Conservation (phyloP, 2,888 invertebrate genomes). For the Frankliniella fusca region DNA sequence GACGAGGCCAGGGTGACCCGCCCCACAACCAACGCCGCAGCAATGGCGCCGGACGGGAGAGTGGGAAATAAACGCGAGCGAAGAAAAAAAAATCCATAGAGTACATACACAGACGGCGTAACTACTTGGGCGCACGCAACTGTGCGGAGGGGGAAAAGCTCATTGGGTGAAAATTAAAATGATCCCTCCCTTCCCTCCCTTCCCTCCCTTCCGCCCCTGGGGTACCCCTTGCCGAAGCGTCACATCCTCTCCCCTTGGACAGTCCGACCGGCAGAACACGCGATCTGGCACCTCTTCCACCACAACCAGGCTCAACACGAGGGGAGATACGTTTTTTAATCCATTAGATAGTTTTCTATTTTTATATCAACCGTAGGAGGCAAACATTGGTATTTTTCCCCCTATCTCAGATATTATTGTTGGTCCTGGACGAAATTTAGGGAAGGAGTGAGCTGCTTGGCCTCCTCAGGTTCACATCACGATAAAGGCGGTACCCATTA, state of each 20-base stretch:
- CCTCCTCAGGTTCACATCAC: no score
- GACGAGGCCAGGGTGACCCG: no score
- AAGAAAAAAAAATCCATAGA: slow-evolving; percentile 19
- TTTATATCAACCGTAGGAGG: no score
- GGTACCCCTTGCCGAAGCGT: neutral
- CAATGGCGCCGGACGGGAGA: neutral
- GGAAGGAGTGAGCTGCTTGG: no score
- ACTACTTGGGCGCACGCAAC: slow-evolving; percentile 5
- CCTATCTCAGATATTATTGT: no score
- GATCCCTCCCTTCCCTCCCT: neutral
- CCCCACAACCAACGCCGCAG: neutral
- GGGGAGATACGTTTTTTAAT: neutral
- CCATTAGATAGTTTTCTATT: no score
- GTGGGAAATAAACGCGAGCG: neutral
- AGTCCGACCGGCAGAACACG: neutral
- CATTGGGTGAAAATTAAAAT: slow-evolving; percentile 26
- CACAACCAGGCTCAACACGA: neutral
- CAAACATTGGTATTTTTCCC: no score
- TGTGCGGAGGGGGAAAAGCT: slow-evolving; percentile 13
- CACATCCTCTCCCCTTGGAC: neutral
- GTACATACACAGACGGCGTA: slow-evolving; percentile 12
- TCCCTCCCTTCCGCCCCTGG: neutral
- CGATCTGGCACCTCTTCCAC: neutral
- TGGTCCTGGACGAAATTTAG: no score
- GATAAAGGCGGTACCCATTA: no score